These are phyloP conservation scores for Diprion similis DNA, from an alignment of 1,140 invertebrate species.

Conservation along the genomic window DNA sequence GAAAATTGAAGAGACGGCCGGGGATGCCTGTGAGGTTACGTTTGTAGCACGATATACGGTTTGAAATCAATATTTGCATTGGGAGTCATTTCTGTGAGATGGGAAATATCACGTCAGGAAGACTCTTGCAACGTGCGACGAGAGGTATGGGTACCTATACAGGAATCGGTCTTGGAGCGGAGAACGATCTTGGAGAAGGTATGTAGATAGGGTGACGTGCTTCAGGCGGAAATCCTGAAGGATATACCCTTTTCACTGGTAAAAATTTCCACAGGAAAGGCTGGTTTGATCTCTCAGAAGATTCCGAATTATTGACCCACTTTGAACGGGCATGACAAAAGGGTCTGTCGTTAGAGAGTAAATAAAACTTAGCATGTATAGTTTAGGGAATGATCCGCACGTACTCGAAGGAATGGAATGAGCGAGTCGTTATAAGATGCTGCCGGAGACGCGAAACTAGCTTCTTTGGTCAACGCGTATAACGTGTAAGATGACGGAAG, in stretches of 20 bases:
- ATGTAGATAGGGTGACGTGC: not conserved
- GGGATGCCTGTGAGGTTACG: not conserved
- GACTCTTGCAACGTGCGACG: not conserved
- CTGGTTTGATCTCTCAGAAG: too few species aligned
- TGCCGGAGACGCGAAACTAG: not conserved
- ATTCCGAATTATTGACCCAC: too few species aligned
- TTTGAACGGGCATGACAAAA: too few species aligned
- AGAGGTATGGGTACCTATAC: not conserved
- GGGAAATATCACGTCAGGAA: not conserved
- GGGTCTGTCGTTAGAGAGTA: too few species aligned
- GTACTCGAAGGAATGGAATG: not conserved
- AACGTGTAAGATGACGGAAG: not conserved
- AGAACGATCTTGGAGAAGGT: not conserved
- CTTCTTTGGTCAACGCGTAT: not conserved
- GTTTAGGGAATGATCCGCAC: not conserved
- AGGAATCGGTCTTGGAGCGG: not conserved
- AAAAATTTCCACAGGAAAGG: not conserved
- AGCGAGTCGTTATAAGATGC: not conserved
- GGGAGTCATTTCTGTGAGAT: not conserved
- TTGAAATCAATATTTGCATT: slow-evolving; percentile 8
- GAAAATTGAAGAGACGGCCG: not conserved
- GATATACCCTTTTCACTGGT: not conserved
- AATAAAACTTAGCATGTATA: too few species aligned
- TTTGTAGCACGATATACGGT: not conserved
- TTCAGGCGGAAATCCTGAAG: not conserved